Evolutionary conservation across 30 jellyfish, hydroid and myxozoan species (phyloP).

Genomic region (Hydractinia echinata): DNA sequence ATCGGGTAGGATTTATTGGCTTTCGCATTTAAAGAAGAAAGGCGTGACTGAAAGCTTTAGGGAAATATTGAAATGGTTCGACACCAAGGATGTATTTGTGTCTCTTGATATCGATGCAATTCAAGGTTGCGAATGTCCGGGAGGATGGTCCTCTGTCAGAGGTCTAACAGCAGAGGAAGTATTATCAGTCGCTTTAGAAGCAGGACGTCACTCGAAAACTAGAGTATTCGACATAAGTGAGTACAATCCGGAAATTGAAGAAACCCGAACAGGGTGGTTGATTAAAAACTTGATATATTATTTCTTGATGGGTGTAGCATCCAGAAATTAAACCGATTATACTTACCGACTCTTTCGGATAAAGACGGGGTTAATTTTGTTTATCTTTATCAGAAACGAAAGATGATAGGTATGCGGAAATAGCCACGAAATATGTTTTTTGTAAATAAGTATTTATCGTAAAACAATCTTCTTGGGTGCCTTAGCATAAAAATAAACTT

Average conservation of each 20-base stretch:
- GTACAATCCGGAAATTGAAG: conserved; percentile 27
- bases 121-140: conserved; percentile 33
- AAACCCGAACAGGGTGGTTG: conserved; percentile 25
- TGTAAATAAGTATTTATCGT: too few species aligned
- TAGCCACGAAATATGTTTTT: too few species aligned
- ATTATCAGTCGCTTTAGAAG: conserved; percentile 3
- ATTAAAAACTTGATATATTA: conserved; percentile 18
- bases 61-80: neutral
- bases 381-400: too few species aligned
- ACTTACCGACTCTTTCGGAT: too few species aligned
- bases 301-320: conserved; percentile 30
- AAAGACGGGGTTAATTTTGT: too few species aligned
- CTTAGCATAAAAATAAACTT: too few species aligned
- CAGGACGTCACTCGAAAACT: conserved; percentile 19
- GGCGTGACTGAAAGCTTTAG: neutral
- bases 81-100: conserved; percentile 15
- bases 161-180: conserved; percentile 38
- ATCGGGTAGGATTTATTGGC: conserved; percentile 22
- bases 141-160: conserved; percentile 28
- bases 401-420: too few species aligned
- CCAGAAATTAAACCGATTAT: neutral
- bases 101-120: conserved; percentile 37
- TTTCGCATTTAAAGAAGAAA: neutral
- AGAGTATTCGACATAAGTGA: conserved; percentile 33
- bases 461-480: too few species aligned